Percentiles rank a stretch among this genome's conserved stretches.
Evolutionary conservation across 2,797 vertebrate species (phyloP).

Genomic region (Pitangus sulphuratus): DNA sequence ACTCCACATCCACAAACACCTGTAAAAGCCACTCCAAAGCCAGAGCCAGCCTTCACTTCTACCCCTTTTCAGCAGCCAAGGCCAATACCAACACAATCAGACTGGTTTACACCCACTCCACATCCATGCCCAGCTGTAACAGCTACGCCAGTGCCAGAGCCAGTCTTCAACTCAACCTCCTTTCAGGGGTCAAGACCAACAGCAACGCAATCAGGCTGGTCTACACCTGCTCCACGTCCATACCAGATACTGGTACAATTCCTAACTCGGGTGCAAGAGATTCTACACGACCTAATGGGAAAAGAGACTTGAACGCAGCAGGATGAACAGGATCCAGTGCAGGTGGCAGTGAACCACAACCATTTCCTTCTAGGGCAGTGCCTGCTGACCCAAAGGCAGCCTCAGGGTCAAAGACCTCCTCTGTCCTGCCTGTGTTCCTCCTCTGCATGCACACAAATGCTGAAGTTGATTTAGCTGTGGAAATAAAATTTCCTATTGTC

Average conservation of each 20-base stretch:
- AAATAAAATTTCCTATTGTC: background rate
- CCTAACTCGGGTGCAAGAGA: background rate
- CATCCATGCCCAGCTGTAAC: background rate
- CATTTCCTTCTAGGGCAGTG: background rate
- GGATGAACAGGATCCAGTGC: background rate
- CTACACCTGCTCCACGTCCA: accelerated
- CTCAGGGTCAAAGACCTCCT: background rate
- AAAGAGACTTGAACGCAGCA: background rate
- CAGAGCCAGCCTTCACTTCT: background rate
- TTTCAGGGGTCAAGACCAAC: accelerated
- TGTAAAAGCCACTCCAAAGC: background rate
- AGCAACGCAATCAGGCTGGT: accelerated
- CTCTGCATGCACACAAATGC: background rate
- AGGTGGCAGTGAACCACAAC: background rate
- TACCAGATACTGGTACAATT: background rate
- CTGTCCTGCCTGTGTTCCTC: background rate
- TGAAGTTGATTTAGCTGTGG: background rate
- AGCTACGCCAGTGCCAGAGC: too few relatives aligned
- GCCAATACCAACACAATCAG: accelerated
- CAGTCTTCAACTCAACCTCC: background rate
- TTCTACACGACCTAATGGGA: background rate
- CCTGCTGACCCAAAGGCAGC: background rate
- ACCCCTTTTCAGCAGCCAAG: accelerated
- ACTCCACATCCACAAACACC: background rate
- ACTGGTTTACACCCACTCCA: accelerated